Evolutionary conservation across 1,140 invertebrate genomes (phyloP).

Genomic region (Eriosoma lanigerum): DNA sequence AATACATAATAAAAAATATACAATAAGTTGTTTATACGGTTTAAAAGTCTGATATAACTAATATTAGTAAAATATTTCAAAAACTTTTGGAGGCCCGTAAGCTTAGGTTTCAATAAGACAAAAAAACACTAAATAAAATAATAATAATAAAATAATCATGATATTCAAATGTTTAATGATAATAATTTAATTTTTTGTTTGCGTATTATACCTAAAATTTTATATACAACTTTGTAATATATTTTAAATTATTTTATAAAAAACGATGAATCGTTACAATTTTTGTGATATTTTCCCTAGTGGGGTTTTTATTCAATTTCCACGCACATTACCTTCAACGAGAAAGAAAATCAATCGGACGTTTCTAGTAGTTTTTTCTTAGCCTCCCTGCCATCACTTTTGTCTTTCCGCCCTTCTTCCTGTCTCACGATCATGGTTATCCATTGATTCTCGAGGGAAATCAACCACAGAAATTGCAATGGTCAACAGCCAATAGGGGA

Average conservation of each 20-base stretch:
- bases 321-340: neutral
- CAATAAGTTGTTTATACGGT: too few species aligned
- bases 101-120: too few species aligned
- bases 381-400: neutral
- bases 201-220: too few species aligned
- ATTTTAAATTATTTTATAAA: neutral
- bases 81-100: too few species aligned
- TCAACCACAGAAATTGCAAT: constrained; percentile 37
- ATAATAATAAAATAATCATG: too few species aligned
- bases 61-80: too few species aligned
- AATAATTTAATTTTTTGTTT: too few species aligned
- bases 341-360: constrained; percentile 33
- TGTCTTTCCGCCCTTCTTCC: constrained; percentile 2
- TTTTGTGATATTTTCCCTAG: neutral
- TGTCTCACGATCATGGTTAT: neutral
- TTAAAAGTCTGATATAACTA: too few species aligned
- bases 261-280: neutral
- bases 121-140: too few species aligned
- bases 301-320: constrained; percentile 33
- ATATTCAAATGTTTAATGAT: too few species aligned
- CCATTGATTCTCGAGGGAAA: constrained; percentile 28
- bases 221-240: neutral
- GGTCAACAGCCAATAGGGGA: constrained; percentile 17
- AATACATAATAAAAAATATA: too few species aligned
- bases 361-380: constrained; percentile 25